Base-by-base conservation (phyloP, 23 tunicate genomes). In the Oikopleura vanhoeffeni region DNA sequence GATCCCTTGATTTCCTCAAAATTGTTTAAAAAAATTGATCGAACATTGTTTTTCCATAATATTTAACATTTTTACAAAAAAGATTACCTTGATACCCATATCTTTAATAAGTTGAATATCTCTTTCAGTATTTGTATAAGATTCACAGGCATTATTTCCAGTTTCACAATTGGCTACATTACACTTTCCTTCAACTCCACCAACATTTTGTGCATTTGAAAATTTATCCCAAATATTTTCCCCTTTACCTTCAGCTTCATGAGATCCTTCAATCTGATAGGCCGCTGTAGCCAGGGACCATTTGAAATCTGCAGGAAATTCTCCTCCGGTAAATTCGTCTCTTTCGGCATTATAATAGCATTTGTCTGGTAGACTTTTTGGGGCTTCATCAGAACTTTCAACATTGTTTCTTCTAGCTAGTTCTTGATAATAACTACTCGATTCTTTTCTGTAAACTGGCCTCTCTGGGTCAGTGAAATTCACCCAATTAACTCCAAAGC, bases 271-370 rank as follows among this genome's bases (percentile, higher is more conserved):
- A 60, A 95, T 67, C 96, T 95, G 67, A 18, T 95, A 95, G 4
- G 99, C 87, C 24, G 99, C 91, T 0, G 99, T 95, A 0, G 99
- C 99, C 57, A 91, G 85, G 0, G 99, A 91, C 99, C 99, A 95
- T 18, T 86, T 84, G 58, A 95, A 95, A 82, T 88, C 96, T 90
- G 75, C 0, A 1, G 76, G 39, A 39, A 85, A 79, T 2, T 24
- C 79, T 18, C 79, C 79, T 18, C 34, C 27, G 2, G 34, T 32
- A 30, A 71, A 13, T 2, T 18, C 2, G 32, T 71, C 79, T 28
- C 79, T 33, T 2, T 71, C 79, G 3, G 79, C 36, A 30, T 71
- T 30, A 24, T 33, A 38, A 18, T 71, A 4, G 79, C 79, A 71
- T n/a, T n/a, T n/a, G n/a, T n/a, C n/a, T n/a, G n/a, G n/a, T n/a